These are phyloP conservation scores for Megamerina dolium DNA, from an alignment of 2,888 invertebrate species.

Conservation along the genomic window DNA sequence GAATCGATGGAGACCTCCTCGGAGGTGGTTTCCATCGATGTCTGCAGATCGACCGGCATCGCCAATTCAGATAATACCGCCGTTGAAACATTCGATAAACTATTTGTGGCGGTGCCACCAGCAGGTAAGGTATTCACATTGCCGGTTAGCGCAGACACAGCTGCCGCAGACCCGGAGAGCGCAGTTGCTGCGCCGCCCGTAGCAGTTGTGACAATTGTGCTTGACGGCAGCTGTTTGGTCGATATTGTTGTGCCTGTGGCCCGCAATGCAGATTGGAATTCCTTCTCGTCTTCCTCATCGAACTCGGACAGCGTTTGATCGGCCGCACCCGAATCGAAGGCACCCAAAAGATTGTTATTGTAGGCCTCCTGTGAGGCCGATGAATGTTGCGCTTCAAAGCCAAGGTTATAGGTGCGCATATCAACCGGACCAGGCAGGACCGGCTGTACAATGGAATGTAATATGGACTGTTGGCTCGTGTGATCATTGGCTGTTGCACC, in stretches of 20 bases:
- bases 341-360: slow-evolving; percentile 57
- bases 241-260: slow-evolving; percentile 52
- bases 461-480: slow-evolving; percentile 41
- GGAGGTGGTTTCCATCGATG: slow-evolving; percentile 48
- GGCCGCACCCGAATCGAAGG: slow-evolving; percentile 62
- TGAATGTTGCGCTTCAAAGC: slow-evolving; percentile 49
- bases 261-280: slow-evolving; percentile 63
- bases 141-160: slow-evolving; percentile 3
- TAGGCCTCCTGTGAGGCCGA: slow-evolving; percentile 54
- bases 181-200: slow-evolving; percentile 16
- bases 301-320: slow-evolving; percentile 67
- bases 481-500: slow-evolving; percentile 48
- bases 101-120: slow-evolving; percentile 4
- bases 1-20: slow-evolving; percentile 50
- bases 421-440: slow-evolving; percentile 82
- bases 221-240: slow-evolving; percentile 23
- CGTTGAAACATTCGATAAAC: slow-evolving; percentile 10
- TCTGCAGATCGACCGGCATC: slow-evolving; percentile 37
- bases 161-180: slow-evolving; percentile 13
- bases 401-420: slow-evolving; percentile 76
- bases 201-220: slow-evolving; percentile 3
- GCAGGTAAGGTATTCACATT: slow-evolving; percentile 7
- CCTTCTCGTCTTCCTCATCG: slow-evolving; percentile 74
- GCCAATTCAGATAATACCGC: slow-evolving; percentile 32
- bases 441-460: slow-evolving; percentile 61